Evolutionary conservation across 2,797 vertebrate species (phyloP).

Genomic region (Alcedo atthis): DNA sequence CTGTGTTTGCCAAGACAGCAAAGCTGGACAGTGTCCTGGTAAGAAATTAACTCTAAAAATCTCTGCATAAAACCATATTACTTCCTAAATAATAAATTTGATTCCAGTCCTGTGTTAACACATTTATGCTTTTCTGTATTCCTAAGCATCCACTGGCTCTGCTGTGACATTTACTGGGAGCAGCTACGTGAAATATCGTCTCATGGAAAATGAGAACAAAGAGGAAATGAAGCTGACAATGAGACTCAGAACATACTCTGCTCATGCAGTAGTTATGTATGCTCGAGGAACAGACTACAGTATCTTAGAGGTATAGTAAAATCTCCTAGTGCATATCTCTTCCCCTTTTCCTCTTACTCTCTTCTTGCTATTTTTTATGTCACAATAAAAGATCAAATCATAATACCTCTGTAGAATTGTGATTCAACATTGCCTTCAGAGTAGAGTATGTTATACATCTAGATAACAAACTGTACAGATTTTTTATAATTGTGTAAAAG

Average conservation of each 20-base stretch:
- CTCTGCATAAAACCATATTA: not conserved
- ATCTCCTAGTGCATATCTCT: not conserved
- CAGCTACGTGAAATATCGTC: slow-evolving; percentile 92
- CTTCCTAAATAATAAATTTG: not conserved
- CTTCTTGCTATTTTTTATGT: not conserved
- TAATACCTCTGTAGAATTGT: not conserved
- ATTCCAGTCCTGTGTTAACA: not conserved
- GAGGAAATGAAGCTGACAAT: slow-evolving; percentile 95
- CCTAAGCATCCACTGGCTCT: slow-evolving; percentile 78
- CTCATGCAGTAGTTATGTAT: slow-evolving; percentile 94
- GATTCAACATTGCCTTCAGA: not conserved
- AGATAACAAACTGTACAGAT: not conserved
- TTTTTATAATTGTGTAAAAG: not conserved
- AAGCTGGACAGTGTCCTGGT: slow-evolving; percentile 88
- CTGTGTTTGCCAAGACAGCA: slow-evolving; percentile 89
- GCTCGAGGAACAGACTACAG: slow-evolving; percentile 97
- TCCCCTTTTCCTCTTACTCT: not conserved
- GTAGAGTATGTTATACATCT: not conserved
- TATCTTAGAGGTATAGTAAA: slow-evolving; percentile 89
- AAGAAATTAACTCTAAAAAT: slow-evolving; percentile 35
- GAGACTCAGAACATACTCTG: slow-evolving; percentile 89
- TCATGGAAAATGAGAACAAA: slow-evolving; percentile 95
- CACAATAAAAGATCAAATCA: not conserved
- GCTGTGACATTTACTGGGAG: slow-evolving; percentile 92
- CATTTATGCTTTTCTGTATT: not conserved